Conservation (phyloP, 1,140 invertebrate genomes). For the Agraylea sexmaculata region DNA sequence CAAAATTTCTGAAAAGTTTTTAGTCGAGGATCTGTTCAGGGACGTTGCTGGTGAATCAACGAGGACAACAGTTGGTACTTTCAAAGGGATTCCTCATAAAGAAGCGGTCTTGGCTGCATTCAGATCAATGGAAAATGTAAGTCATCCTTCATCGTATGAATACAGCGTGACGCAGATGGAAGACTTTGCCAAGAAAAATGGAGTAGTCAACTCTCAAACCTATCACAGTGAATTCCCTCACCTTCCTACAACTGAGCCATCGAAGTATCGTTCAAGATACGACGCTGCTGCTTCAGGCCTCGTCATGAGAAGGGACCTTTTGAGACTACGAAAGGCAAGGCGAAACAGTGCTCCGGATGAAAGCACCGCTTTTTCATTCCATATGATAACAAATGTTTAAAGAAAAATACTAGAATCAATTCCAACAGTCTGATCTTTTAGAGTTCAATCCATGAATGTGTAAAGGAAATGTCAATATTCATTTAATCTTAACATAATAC, state of each 20-base stretch:
- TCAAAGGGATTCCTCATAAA: conserved; percentile 40
- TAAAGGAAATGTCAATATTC: too few relatives aligned
- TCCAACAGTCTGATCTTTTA: too few relatives aligned
- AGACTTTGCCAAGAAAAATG: conserved; percentile 31
- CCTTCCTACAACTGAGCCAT: conserved; percentile 37
- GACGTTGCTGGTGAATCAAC: conserved; percentile 35
- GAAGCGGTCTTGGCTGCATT: conserved; percentile 40
- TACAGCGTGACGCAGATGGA: conserved; percentile 31
- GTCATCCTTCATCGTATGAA: conserved; percentile 33
- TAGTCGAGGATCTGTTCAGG: conserved; percentile 37
- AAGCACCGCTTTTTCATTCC: too few relatives aligned
- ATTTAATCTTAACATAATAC: too few relatives aligned
- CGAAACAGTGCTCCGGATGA: conserved; percentile 37
- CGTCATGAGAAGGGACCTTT: conserved; percentile 35
- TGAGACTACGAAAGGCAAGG: conserved; percentile 26
- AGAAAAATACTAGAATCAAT: too few relatives aligned
- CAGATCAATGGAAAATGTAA: conserved; percentile 38
- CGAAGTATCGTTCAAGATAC: conserved; percentile 35
- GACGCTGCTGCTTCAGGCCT: conserved; percentile 35
- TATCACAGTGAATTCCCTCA: conserved; percentile 39
- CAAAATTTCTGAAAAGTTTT: conserved; percentile 42
- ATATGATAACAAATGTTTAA: conserved; percentile 11
- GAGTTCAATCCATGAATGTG: too few relatives aligned
- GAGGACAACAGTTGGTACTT: conserved; percentile 34
- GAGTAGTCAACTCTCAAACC: conserved; percentile 34